phyloP scores from a whole-genome alignment of 2,888 invertebrate genomes.

The Melanophora roralis region DNA sequence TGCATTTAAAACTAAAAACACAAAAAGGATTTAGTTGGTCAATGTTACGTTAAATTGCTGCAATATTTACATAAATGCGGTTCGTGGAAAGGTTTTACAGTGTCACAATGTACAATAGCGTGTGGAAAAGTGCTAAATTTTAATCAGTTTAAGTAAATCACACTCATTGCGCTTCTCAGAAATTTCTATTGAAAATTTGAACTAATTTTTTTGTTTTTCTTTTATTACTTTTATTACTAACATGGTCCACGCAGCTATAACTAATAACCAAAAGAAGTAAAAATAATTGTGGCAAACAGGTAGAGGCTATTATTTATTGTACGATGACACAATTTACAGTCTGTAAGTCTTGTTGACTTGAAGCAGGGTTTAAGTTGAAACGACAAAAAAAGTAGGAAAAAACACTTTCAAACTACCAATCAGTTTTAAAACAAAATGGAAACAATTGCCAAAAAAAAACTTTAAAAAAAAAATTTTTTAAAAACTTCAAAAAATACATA shows the following conservation, averaged over 20 bases:
- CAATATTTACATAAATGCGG: slow-evolving; percentile 41
- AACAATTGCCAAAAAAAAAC: too few relatives aligned
- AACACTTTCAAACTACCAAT: too few relatives aligned
- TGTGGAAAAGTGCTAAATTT: slow-evolving; percentile 7
- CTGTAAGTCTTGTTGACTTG: not conserved
- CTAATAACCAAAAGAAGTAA: not conserved
- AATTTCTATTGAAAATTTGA: not conserved
- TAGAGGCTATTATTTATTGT: not conserved
- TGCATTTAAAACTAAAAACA: not conserved
- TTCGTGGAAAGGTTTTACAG: slow-evolving; percentile 45
- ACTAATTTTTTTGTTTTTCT: slow-evolving; percentile 6
- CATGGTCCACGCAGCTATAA: not conserved
- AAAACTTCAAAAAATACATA: too few relatives aligned
- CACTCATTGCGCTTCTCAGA: not conserved
- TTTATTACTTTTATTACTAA: not conserved
- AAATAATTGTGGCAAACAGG: slow-evolving; percentile 28
- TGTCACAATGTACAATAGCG: slow-evolving; percentile 15
- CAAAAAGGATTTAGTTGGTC: slow-evolving; percentile 36
- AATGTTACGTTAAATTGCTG: slow-evolving; percentile 42
- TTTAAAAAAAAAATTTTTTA: too few relatives aligned
- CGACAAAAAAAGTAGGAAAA: too few relatives aligned
- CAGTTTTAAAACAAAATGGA: too few relatives aligned
- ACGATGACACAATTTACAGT: not conserved
- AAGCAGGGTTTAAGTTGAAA: not conserved
- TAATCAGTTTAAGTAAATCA: slow-evolving; percentile 24